phyloP scores from a whole-genome alignment of 2,113 vertebrate species.

The Ondatra zibethicus region DNA sequence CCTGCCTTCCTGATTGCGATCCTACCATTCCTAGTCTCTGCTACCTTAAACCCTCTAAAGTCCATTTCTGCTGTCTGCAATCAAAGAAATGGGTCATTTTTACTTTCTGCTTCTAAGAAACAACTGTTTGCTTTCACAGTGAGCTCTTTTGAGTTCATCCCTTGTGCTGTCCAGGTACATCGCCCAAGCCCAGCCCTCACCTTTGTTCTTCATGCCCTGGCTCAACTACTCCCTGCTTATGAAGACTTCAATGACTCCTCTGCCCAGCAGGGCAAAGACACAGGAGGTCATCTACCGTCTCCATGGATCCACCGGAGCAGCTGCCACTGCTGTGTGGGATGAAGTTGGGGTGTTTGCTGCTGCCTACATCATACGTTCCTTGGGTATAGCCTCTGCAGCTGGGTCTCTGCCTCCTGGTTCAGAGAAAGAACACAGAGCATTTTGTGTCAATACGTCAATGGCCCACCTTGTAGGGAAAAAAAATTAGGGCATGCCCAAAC shows the following conservation, averaged over 20 bases:
- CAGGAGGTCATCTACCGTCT: not conserved
- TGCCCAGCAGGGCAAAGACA: not conserved
- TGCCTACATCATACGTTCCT: not conserved
- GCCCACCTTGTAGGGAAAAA: not conserved
- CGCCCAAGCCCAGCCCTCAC: not conserved
- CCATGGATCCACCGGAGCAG: not conserved
- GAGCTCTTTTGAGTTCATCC: not conserved
- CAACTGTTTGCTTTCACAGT: not conserved
- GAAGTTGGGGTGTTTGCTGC: not conserved
- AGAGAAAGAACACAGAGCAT: not conserved
- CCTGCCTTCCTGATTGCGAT: not conserved
- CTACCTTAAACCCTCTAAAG: not conserved
- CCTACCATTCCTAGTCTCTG: not conserved
- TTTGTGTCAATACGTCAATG: not conserved
- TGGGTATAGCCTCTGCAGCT: not conserved
- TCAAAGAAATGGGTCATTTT: not conserved
- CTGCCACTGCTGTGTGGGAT: not conserved
- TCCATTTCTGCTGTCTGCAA: slow-evolving; percentile 9
- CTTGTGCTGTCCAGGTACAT: not conserved
- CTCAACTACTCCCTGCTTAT: not conserved
- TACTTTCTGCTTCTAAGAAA: not conserved
- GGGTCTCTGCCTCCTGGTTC: not conserved
- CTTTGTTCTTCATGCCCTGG: not conserved
- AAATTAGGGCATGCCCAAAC: not conserved
- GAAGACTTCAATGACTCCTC: not conserved